A percentile compares a stretch with the other conserved stretches of the same genome.
These are phyloP conservation scores for Myiagra hebetior DNA, from an alignment of 2,113 vertebrate species.

Conservation along the genomic window DNA sequence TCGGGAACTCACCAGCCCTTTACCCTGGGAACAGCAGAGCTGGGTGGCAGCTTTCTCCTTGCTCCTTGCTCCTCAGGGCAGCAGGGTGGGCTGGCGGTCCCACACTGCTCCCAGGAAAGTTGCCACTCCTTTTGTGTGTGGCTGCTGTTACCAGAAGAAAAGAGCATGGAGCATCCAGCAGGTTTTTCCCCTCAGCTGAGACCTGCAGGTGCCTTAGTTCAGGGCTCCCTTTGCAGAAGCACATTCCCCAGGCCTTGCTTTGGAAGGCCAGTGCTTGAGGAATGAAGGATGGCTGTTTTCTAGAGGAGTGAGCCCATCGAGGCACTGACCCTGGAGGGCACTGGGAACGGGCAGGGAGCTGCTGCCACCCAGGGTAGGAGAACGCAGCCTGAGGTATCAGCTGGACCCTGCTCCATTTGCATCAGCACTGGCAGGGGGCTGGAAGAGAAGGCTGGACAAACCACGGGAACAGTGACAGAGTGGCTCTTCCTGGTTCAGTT, in stretches of 20 bases:
- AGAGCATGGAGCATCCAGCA: not conserved
- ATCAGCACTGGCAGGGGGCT: not conserved
- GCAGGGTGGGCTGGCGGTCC: not conserved
- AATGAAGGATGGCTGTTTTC: not conserved
- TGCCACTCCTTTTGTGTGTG: not conserved
- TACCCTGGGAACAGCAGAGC: not conserved
- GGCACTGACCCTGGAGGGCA: not conserved
- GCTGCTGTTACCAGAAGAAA: not conserved
- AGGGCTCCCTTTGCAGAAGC: not conserved
- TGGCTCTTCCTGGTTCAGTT: accelerated
- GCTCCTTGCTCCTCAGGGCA: not conserved
- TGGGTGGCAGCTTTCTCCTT: not conserved
- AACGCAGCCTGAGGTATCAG: not conserved
- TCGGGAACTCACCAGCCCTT: not conserved
- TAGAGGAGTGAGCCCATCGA: not conserved
- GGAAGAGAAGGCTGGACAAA: not conserved
- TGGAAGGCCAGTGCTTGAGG: not conserved
- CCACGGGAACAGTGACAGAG: not conserved
- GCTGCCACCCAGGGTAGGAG: accelerated
- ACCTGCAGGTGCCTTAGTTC: not conserved
- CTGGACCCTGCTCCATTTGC: not conserved
- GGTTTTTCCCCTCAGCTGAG: not conserved
- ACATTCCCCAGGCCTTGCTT: not conserved
- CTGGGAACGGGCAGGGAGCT: not conserved
- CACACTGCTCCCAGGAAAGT: not conserved